A percentile compares a stretch with the other conserved stretches of the same genome.
Conservation (phyloP, 2,113 vertebrate genomes). For the Pseudorhombus dupliciocellatus region DNA sequence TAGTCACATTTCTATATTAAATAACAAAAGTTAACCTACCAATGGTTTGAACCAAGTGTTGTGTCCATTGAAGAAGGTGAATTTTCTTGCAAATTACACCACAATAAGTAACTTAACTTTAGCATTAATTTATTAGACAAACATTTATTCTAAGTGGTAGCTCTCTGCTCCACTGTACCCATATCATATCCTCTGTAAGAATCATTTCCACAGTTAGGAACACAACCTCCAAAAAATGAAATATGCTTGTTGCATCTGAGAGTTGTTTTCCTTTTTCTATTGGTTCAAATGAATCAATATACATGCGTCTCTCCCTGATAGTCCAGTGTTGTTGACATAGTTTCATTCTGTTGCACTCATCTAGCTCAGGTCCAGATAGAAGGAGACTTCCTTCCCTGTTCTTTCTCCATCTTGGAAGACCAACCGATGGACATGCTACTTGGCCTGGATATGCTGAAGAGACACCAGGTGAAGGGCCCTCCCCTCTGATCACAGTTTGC, state of each 20-base stretch:
- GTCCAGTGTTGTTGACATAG: not conserved
- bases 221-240: not conserved
- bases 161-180: too few species aligned
- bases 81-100: too few species aligned
- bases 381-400: conserved; percentile 96
- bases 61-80: too few species aligned
- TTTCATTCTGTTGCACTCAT: conserved; percentile 38
- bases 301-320: not conserved
- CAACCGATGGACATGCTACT: conserved; percentile 99
- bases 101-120: too few species aligned
- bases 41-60: too few species aligned
- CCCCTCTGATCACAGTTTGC: not conserved
- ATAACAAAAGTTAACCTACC: not conserved
- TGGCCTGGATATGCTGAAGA: conserved; percentile 97
- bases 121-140: not conserved
- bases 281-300: not conserved
- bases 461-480: conserved; percentile 88
- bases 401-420: conserved; percentile 98
- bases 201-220: not conserved
- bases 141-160: too few species aligned
- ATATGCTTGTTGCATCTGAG: not conserved
- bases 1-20: not conserved
- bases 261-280: too few species aligned
- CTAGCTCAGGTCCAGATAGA: conserved; percentile 99
- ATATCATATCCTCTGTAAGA: not conserved